phyloP scores from a whole-genome alignment of 2,797 vertebrate species.

The Alfaro cultratus region DNA sequence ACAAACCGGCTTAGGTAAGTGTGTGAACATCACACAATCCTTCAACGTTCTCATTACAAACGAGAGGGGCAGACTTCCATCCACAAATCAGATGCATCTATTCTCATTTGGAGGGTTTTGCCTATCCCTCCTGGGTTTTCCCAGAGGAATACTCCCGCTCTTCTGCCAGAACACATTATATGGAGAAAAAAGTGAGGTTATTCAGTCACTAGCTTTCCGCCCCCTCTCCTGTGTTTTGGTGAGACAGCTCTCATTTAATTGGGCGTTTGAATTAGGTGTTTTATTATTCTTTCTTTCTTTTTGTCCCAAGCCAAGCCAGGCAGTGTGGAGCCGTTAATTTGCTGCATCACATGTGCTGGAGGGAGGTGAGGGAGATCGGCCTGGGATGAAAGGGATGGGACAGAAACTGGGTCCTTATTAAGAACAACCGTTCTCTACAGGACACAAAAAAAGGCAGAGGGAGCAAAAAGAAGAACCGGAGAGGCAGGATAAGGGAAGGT shows the following conservation, averaged over 20 bases:
- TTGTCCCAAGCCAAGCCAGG: constrained; percentile 78
- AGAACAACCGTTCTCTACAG: constrained; percentile 64
- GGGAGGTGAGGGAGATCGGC: constrained; percentile 70
- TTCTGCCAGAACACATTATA: constrained; percentile 73
- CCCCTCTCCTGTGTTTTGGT: constrained; percentile 67
- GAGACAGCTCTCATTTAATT: constrained; percentile 80
- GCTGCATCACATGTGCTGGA: constrained; percentile 74
- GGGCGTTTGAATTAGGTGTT: constrained; percentile 74
- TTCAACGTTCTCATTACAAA: constrained; percentile 66
- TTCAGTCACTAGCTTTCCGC: constrained; percentile 70
- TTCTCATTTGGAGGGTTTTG: constrained; percentile 75
- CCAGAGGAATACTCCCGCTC: constrained; percentile 66
- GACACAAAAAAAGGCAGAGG: constrained; percentile 37
- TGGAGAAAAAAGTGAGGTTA: constrained; percentile 75
- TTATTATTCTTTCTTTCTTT: constrained; percentile 42
- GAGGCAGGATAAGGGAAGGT: constrained; percentile 52
- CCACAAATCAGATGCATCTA: constrained; percentile 74
- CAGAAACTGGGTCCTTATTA: constrained; percentile 70
- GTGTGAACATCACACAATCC: constrained; percentile 48
- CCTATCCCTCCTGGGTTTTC: constrained; percentile 62
- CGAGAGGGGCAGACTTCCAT: constrained; percentile 63
- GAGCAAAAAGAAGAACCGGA: constrained; percentile 55
- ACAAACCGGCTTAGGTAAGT: constrained; percentile 40
- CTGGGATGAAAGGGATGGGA: constrained; percentile 74
- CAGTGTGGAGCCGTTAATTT: constrained; percentile 74